Base-by-base conservation (phyloP, 2,113 vertebrate species). In the Rhea americana region DNA sequence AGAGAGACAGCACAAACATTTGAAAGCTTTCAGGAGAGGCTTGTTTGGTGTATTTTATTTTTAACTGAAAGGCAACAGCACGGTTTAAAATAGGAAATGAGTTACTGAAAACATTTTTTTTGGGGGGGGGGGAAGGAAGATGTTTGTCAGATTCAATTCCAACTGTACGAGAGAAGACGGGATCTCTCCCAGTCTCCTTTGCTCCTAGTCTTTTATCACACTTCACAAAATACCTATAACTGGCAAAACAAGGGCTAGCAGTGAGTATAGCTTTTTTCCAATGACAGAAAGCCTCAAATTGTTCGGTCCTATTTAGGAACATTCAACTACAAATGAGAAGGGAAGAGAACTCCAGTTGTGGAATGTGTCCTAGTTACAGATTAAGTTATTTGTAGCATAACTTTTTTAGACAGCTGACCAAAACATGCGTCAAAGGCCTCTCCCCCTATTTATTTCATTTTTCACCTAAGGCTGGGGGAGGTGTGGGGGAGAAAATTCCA, bases 11-110 rank as follows among this genome's bases (percentile, higher is more conserved):
- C 35, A 61, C 47, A 7, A 22, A 8, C 7, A 45, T 73, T 58
- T 74, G 32, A 88, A 77, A 93, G 28, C n/a, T 88, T 85, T 74
- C 68, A 76, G 28, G 26, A 72, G 7, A 74, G 70, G 50, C 26
- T 25, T 47, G 55, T 48, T 22, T 6, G 7, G 39, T 20, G n/a
- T 20, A 5, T n/a, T n/a, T 48, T 48, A 2, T n/a, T 85, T 67
- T 16, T 25, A 78, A 80, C 9, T 65, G 25, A 76, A 87, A 73
- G 14, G 72, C 59, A 90, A 1, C 26, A 72, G 30, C 5, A 55
- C n/a, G 5, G 55, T 67, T 91, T 74, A 71, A 62, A 93, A 19
- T 6, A 82, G 62, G 20, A 82, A 87, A 68, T 72, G 6, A 75
- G 37, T n/a, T 67, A 67, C n/a, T 41, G 72, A 76, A 75, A 66